Percentiles rank a stretch among this genome's conserved stretches.
phyloP scores from a whole-genome alignment of 2,113 vertebrate genomes.

The Nansenia antarctica region DNA sequence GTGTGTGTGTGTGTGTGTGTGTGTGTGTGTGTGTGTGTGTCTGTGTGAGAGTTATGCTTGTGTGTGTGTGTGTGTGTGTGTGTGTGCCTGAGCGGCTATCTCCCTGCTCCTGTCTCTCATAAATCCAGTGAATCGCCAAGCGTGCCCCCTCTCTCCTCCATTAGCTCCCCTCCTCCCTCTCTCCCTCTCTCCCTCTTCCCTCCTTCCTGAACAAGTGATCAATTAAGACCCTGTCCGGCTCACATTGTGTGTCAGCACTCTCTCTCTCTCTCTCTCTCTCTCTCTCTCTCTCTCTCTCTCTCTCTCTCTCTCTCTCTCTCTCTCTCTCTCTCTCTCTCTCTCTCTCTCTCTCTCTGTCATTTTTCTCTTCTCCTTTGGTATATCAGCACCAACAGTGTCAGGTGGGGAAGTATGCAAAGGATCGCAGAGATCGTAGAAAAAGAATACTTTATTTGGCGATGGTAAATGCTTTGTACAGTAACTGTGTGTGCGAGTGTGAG shows the following conservation, averaged over 20 bases:
- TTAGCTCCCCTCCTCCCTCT: slow-evolving; percentile 46
- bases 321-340: background rate
- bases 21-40: too few relatives aligned
- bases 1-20: too few relatives aligned
- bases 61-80: too few relatives aligned
- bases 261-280: slow-evolving; percentile 22
- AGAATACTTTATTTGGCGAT: slow-evolving; percentile 59
- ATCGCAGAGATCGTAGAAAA: slow-evolving; percentile 17
- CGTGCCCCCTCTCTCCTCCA: slow-evolving; percentile 55
- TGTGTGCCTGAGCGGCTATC: slow-evolving; percentile 51
- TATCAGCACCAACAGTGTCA: background rate
- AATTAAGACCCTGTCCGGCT: slow-evolving; percentile 70
- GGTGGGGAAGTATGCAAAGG: background rate
- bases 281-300: slow-evolving; percentile 35
- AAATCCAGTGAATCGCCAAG: slow-evolving; percentile 69
- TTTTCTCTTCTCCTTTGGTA: background rate
- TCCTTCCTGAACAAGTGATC: slow-evolving; percentile 69
- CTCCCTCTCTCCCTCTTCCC: background rate
- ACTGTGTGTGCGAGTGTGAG: slow-evolving; percentile 26
- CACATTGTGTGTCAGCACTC: slow-evolving; percentile 66
- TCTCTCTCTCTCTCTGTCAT: slow-evolving; percentile 1
- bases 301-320: background rate
- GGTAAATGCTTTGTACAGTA: slow-evolving; percentile 16
- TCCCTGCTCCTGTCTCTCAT: slow-evolving; percentile 57
- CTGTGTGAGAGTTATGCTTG: slow-evolving; percentile 57